Evolutionary conservation across 2,113 vertebrate genomes (phyloP), one percentile per base, ranked within the genome.

Genomic region (Thermophis baileyi): DNA sequence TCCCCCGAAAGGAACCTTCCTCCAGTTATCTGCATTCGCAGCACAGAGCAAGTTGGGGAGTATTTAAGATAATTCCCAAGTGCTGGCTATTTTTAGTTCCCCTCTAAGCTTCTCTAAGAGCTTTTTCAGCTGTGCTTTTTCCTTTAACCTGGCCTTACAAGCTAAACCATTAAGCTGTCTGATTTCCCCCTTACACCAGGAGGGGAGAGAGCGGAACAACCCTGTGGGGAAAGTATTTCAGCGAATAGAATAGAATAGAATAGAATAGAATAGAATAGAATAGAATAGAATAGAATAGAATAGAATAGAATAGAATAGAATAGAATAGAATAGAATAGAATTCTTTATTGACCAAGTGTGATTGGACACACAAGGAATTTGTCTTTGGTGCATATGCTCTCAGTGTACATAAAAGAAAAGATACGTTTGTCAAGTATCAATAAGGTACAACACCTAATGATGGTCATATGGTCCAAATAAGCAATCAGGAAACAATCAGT

Each of bases 81-180:
- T 97, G 97, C 95, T 94, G 96, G 97, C 98, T 99, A 99, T 99
- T 99, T 99, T 99, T 99, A 99, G 98, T 96, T 96, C 95, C 95
- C 97, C 96, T 98, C 98, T 99, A 99, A 99, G 99, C 98, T 99
- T 96, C 96, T 96, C 94, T 99, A 98, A 99, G 98, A 99, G 98
- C 97, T 97, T 99, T 93, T 98, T 98, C 97, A 97, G 98, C 95
- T 10, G 96, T 97, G 97, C 98, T 97, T 98, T 98, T 55, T 24
- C 98, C 98, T 98, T 98, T 98, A 99, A 99, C 98, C 98, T 98
- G 98, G 98, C 98, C 98, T 98, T 97, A 98, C 98, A 98, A 97
- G 97, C 98, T 98, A 99, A 99, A 98, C 98, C 98, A 99, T 98
- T 99, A 99, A 99, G 98, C 98, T 97, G 97, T 98, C 97, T 98